Base-by-base conservation (phyloP, 2,888 invertebrate species). In the Pandemis heparana region DNA sequence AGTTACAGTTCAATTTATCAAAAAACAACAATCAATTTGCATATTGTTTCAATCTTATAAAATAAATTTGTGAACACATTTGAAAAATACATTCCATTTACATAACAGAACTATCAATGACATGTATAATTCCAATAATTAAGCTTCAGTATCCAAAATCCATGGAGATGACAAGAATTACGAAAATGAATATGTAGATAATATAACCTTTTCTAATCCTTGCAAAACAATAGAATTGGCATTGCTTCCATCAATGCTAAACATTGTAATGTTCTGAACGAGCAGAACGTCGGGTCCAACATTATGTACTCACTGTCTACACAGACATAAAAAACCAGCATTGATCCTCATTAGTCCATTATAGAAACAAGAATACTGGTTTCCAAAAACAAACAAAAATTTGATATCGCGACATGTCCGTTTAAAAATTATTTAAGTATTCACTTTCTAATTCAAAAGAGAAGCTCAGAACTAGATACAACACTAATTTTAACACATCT, bases 201-300 rank as follows among this genome's bases (percentile, higher is more conserved):
- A 53, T 4, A n/a, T 43, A 12, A 7, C 32, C 10, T 39, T 51
- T 53, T 41, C 3, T n/a, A 73, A 70, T 32, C 23, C 51, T 74
- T 46, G 38, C 70, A 61, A 48, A 65, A 70, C 69, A 74, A 70
- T 74, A 74, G 23, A 46, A 61, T 74, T 70, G 16, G 70, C 69
- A 70, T 70, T 70, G 70, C 41, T 65, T 61, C 10, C 5, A 65
- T 66, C 74, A 74, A 70, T 74, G 74, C 53, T 60, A 66, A 74
- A n/a, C 70, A 74, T 73, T 73, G 73, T 59, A n/a, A n/a, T 59
- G 63, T 69, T 56, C 60, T 51, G 59, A n/a, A n/a, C 53, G 39
- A 32, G 14, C 51, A 51, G 59, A 69, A 59, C 46, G 16, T 14
- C 53, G n/a, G 32, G 46, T 38, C 18, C 1, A 18, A 7, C 12